Base-by-base conservation (phyloP, 2,888 invertebrate genomes). In the Apocheima hispidaria region DNA sequence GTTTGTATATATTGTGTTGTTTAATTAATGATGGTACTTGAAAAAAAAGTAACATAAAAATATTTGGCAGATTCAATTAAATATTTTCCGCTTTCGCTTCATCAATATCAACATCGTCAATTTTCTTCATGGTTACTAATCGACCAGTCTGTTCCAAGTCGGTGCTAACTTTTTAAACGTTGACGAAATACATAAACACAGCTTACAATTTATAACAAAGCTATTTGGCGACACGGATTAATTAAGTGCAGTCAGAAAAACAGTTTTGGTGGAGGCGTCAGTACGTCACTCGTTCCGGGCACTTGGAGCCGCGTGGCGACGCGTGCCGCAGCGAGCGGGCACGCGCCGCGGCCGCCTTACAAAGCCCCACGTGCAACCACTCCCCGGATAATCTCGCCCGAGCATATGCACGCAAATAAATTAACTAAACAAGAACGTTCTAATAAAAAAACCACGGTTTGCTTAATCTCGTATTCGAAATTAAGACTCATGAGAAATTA, bases 191-290 rank as follows among this genome's bases (percentile, higher is more conserved):
- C 12, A 23, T 10, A 43, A 14, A 44, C 14, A 44, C 10, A 26
- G 1, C 43, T 41, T 16, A 30, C 20, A 2, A 30, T 46, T 30
- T 46, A 20, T 30, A 30, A 26, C 26, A 30, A 46, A 46, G 18
- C 48, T 69, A 78, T 75, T 79, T 72, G 74, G 70, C 77, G 85
- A 83, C 84, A 84, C 79, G 87, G 83, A 87, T 86, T 89, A 91
- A 91, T 91, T 90, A 87, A 90, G 86, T 90, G 83, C 83, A 83
- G 84, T 83, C 85, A 84, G 78, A 81, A 85, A 87, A 87, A 87
- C 84, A 77, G 83, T 81, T 84, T 80, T 83, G 73, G 75, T 70
- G 75, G 75, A 86, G 89, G 88, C 88, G 87, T 84, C 81, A 68
- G 77, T 71, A 36, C 55, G 51, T 54, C 55, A 81, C 81, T 81